Percentiles rank a stretch among this genome's conserved stretches.
These are phyloP conservation scores for Lycopodina hypogea DNA, from an alignment of 37 sponge, comb jelly and placozoan species.

Conservation along the genomic window DNA sequence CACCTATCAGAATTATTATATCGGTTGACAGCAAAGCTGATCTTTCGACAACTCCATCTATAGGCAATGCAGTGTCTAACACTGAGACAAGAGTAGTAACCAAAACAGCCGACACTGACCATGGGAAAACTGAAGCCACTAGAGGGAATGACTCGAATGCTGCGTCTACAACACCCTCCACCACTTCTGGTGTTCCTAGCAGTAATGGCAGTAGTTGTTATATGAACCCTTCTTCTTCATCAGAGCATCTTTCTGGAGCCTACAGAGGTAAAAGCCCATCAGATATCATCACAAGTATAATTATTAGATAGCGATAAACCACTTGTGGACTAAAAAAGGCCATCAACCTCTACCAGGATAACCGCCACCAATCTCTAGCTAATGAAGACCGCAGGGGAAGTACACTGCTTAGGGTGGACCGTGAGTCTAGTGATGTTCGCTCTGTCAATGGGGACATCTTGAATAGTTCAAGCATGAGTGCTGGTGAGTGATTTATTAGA, in stretches of 20 bases:
- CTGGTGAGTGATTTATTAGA: slow-evolving; percentile 1
- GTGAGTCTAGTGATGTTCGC: too few species aligned
- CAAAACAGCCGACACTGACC: background rate
- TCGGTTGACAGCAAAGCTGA: background rate
- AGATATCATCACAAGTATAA: slow-evolving; percentile 22
- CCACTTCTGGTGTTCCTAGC: background rate
- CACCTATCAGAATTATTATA: background rate
- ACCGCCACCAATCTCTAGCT: slow-evolving; percentile 1
- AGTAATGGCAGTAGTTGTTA: background rate
- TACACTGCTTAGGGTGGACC: too few species aligned
- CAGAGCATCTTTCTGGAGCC: background rate
- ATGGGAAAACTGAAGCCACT: background rate
- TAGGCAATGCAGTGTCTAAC: background rate
- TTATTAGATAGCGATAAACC: background rate
- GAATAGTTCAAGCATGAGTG: background rate
- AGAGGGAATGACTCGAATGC: background rate
- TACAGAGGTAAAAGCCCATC: slow-evolving; percentile 10
- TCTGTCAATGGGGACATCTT: too few species aligned
- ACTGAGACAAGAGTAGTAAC: background rate
- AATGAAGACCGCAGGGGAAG: background rate
- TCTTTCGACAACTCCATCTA: background rate
- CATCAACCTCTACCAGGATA: slow-evolving; percentile 56
- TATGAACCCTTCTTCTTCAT: too few species aligned
- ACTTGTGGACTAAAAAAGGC: slow-evolving; percentile 40
- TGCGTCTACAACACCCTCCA: background rate